Base-by-base conservation (phyloP, 2,797 vertebrate genomes). In the Pseudocheirus occidentalis region DNA sequence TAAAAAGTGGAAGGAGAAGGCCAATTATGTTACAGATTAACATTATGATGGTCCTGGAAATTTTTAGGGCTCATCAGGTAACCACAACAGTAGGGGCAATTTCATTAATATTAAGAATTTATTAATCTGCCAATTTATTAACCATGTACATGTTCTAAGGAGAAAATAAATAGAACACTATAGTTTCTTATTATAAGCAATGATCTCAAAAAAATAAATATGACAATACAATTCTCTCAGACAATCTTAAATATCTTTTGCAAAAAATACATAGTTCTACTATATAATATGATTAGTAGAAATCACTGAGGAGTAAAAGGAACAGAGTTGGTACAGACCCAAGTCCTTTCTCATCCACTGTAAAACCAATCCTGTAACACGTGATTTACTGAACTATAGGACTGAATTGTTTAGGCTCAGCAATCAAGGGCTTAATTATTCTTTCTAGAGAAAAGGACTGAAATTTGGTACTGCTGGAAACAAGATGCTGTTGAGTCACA, bases 391-490 rank as follows among this genome's bases (percentile, higher is more conserved):
- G 93, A 93, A 40, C 73, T 56, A 52, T 92, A 53, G 3, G 95
- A 27, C 92, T 81, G 18, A 94, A 91, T 24, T 94, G 73, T 93
- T 92, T 27, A 21, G 31, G 5, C 56, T 56, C n/a, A 81, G 73
- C 73, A 81, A 81, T 6, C 21, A 27, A 95, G 46, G 46, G 50
- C 93, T 95, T 97, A 97, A 95, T 94, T 96, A 28, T 16, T 92
- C 57, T 40, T 95, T 81, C 90, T 96, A 95, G 31, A 89, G 46
- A 95, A 57, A 34, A 95, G 56, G 50, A 55, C 62, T 96, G 54
- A 96, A 96, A 96, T 57, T 94, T 90, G 93, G 21, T 24, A 87
- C 27, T 40, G 59, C 31, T 95, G 92, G 59, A 94, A 95, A 95
- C 57, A 59, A 31, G 62, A 91, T 40, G 0, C 13, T 96, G 3